phyloP scores from a whole-genome alignment of 2,888 invertebrate genomes.

The Clitarchus hookeri region DNA sequence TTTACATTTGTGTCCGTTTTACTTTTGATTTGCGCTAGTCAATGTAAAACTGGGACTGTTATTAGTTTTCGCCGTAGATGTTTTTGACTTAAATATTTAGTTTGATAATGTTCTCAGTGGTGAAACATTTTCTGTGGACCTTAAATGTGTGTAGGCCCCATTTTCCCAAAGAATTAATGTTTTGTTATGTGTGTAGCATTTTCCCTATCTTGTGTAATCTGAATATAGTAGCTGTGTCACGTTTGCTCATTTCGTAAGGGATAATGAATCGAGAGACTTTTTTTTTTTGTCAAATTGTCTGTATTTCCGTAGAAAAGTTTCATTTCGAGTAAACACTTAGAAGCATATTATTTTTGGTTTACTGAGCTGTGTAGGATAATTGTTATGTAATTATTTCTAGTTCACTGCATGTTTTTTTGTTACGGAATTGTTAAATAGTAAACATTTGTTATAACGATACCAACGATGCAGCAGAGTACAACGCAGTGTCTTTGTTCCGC shows the following conservation, averaged over 20 bases:
- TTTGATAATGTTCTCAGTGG: background rate
- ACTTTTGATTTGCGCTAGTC: background rate
- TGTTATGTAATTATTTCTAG: background rate
- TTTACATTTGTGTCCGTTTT: background rate
- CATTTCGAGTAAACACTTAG: background rate
- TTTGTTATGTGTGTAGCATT: background rate
- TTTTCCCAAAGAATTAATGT: background rate
- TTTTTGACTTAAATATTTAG: background rate
- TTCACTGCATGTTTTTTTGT: background rate
- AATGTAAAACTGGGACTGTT: background rate
- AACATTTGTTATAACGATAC: background rate
- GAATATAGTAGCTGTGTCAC: background rate
- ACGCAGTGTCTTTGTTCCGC: background rate
- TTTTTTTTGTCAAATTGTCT: background rate
- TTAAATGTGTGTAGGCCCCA: background rate
- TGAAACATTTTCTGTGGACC: background rate
- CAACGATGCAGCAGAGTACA: background rate
- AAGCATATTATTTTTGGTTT: background rate
- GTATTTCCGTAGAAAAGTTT: background rate
- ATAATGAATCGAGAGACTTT: background rate
- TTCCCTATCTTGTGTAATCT: background rate
- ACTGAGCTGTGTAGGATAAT: background rate
- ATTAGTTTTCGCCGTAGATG: background rate
- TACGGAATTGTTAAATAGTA: slow-evolving; percentile 14
- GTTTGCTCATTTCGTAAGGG: background rate